A percentile compares a stretch with the other conserved stretches of the same genome.
phyloP scores from a whole-genome alignment of 2,797 vertebrate species.

The Hemitrygon akajei region DNA sequence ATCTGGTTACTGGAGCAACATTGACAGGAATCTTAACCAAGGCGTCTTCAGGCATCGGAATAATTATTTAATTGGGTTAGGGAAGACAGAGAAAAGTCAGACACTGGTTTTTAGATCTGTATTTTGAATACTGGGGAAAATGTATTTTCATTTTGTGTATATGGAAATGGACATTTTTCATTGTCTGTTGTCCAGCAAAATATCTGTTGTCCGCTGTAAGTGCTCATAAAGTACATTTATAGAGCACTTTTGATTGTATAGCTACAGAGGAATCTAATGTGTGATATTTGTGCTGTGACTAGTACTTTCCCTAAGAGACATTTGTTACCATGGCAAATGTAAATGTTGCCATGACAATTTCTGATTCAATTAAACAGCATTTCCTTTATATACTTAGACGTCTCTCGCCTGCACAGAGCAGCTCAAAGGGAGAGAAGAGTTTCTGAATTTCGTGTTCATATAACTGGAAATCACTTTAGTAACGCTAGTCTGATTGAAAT shows the following conservation, averaged over 20 bases:
- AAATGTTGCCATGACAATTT: conserved; percentile 21
- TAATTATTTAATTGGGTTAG: neutral
- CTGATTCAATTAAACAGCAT: neutral
- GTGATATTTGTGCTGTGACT: neutral
- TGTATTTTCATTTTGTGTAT: neutral
- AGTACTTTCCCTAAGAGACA: neutral
- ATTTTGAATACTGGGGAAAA: neutral
- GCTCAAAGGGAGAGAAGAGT: too few species aligned
- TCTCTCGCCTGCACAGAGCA: neutral
- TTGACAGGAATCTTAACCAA: neutral
- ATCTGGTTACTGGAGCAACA: neutral
- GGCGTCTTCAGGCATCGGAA: neutral
- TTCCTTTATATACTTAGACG: neutral
- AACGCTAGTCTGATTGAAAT: neutral
- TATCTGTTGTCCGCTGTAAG: neutral
- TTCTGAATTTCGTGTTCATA: neutral
- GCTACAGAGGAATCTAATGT: neutral
- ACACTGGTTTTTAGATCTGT: neutral
- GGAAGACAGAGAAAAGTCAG: neutral
- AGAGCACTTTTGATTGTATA: neutral
- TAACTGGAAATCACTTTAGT: neutral
- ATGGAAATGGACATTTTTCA: neutral
- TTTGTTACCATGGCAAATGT: conserved; percentile 1
- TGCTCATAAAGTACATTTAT: neutral
- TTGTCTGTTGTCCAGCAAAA: neutral